Conservation (phyloP, 2,797 vertebrate genomes). For the Gephyroberyx darwinii region DNA sequence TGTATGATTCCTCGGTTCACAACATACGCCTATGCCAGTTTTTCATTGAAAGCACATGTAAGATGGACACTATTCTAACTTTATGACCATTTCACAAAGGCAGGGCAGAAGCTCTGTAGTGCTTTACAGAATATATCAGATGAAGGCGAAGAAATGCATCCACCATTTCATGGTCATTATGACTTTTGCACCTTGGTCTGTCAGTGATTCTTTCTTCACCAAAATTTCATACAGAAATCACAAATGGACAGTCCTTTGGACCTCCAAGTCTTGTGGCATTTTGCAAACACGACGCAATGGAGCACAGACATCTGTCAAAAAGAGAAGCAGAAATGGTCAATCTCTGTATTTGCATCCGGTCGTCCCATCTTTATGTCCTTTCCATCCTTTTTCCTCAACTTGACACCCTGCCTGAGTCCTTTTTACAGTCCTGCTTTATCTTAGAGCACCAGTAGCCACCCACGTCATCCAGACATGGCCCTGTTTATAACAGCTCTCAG, state of each 20-base stretch:
- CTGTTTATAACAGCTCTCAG: constrained; percentile 76
- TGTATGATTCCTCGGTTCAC: constrained; percentile 20
- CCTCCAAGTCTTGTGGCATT: constrained; percentile 50
- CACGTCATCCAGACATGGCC: constrained; percentile 68
- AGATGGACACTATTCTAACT: constrained; percentile 22
- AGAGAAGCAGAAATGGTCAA: constrained; percentile 57
- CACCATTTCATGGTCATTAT: constrained; percentile 40
- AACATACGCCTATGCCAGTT: constrained; percentile 5
- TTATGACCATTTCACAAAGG: constrained; percentile 34
- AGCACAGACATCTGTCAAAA: constrained; percentile 62
- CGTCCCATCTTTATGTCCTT: constrained; percentile 32
- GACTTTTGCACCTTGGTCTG: constrained; percentile 33
- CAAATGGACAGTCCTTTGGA: constrained; percentile 54
- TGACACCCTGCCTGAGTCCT: constrained; percentile 49
- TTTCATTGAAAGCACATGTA: constrained; percentile 31
- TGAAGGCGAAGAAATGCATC: constrained; percentile 33
- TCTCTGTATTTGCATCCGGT: constrained; percentile 53
- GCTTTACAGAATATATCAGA: constrained; percentile 55
- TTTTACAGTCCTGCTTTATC: constrained; percentile 62
- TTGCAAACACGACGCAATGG: constrained; percentile 47
- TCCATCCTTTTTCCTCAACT: constrained; percentile 14
- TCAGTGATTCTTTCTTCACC: constrained; percentile 40
- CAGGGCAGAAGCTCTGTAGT: constrained; percentile 41
- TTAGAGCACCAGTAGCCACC: constrained; percentile 66
- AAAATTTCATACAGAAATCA: constrained; percentile 50